These are phyloP conservation scores for Colinus virginianus DNA, from an alignment of 2,113 vertebrate genomes.

Conservation along the genomic window DNA sequence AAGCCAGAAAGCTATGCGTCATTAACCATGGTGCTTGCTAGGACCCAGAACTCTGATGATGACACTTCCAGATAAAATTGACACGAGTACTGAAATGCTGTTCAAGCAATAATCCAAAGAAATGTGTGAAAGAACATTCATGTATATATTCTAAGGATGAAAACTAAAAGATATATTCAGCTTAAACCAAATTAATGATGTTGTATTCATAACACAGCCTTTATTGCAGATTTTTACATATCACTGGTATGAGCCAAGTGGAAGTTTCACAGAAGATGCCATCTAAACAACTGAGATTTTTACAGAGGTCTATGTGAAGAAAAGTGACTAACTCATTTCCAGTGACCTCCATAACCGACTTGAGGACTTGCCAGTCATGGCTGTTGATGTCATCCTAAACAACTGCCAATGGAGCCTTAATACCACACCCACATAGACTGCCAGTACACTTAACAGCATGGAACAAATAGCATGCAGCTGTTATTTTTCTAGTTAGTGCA, in stretches of 20 bases:
- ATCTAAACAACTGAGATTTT: too few relatives aligned
- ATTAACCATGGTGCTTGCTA: constrained; percentile 57
- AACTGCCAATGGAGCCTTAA: fast-evolving
- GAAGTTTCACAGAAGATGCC: neutral
- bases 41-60: constrained; percentile 21
- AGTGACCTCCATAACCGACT: neutral
- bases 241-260: fast-evolving
- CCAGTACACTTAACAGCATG: fast-evolving
- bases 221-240: neutral
- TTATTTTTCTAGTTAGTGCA: neutral
- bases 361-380: neutral
- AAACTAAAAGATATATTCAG: neutral
- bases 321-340: neutral
- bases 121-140: neutral
- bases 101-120: constrained; percentile 34
- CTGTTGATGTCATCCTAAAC: neutral
- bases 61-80: constrained; percentile 46
- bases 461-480: neutral
- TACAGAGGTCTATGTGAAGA: neutral
- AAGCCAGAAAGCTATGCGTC: constrained; percentile 55
- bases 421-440: neutral
- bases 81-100: constrained; percentile 58
- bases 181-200: neutral
- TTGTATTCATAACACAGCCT: neutral
- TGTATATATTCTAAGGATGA: neutral